Conservation (phyloP, 2,113 vertebrate species). For the Pluvianellus socialis region DNA sequence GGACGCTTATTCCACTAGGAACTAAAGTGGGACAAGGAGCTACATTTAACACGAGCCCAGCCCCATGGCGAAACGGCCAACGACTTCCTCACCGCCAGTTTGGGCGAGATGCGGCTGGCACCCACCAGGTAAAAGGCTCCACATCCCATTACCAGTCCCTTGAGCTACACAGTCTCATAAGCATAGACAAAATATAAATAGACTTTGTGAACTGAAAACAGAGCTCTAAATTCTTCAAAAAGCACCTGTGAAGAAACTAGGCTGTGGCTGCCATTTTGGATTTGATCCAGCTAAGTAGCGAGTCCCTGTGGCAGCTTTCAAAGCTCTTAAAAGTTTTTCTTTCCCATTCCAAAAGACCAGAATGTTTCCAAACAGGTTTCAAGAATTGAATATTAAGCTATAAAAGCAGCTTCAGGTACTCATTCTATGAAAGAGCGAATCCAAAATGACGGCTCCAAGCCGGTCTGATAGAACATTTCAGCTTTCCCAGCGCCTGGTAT, state of each 20-base stretch:
- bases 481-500: not conserved
- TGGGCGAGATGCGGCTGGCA: not conserved
- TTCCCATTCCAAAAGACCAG: constrained; percentile 49
- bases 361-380: constrained; percentile 58
- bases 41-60: not conserved
- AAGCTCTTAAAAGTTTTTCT: constrained; percentile 54
- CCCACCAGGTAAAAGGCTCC: not conserved
- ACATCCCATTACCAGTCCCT: not conserved
- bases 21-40: not conserved
- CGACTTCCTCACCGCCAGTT: not conserved
- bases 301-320: constrained; percentile 54
- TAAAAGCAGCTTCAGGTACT: constrained; percentile 67
- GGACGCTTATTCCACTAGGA: not conserved
- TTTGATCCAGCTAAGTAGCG: constrained; percentile 50
- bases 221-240: constrained; percentile 63
- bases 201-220: constrained; percentile 30
- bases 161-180: constrained; percentile 5
- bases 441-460: not conserved
- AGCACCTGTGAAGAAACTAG: constrained; percentile 54
- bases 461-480: not conserved
- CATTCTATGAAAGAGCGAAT: not conserved
- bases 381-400: constrained; percentile 63
- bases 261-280: constrained; percentile 55
- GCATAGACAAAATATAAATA: constrained; percentile 53
- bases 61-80: not conserved